phyloP scores from a whole-genome alignment of 1,140 invertebrate genomes.

The Drosophila subobscura region DNA sequence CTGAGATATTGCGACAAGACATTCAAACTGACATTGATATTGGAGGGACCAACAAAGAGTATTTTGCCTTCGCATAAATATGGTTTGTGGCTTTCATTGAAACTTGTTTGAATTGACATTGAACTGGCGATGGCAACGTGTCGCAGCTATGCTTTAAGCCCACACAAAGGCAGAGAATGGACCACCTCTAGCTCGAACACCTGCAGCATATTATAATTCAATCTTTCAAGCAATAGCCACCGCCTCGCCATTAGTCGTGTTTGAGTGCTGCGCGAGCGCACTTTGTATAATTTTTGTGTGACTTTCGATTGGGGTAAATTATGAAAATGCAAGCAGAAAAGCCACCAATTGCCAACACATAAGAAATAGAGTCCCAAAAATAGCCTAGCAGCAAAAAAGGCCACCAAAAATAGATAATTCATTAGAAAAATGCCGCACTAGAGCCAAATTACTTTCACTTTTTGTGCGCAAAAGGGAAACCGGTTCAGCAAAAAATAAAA shows the following conservation, averaged over 20 bases:
- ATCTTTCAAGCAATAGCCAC: too few relatives aligned
- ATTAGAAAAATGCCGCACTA: constrained; percentile 2
- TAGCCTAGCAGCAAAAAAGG: constrained; percentile 18
- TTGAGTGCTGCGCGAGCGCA: constrained; percentile 43
- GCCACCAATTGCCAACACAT: background rate
- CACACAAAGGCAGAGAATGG: too few relatives aligned
- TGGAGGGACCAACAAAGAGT: background rate
- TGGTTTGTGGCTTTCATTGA: background rate
- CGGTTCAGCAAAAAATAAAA: constrained; percentile 45
- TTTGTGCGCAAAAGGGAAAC: constrained; percentile 42
- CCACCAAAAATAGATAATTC: constrained; percentile 47
- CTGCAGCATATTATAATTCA: constrained; percentile 3
- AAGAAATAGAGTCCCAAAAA: constrained; percentile 17
- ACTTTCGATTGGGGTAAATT: constrained; percentile 5
- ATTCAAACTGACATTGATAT: background rate
- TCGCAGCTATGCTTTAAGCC: too few relatives aligned
- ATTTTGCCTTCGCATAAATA: background rate
- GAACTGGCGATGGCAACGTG: constrained; percentile 4
- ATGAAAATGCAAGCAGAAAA: constrained; percentile 10
- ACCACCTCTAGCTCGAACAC: constrained; percentile 20
- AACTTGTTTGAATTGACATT: constrained; percentile 41
- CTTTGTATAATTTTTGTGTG: constrained; percentile 28
- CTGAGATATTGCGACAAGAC: background rate
- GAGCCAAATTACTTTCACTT: constrained; percentile 58
- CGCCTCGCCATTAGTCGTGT: constrained; percentile 27